phyloP scores from a whole-genome alignment of 2,888 invertebrate species.

The Nymphalis c-album region DNA sequence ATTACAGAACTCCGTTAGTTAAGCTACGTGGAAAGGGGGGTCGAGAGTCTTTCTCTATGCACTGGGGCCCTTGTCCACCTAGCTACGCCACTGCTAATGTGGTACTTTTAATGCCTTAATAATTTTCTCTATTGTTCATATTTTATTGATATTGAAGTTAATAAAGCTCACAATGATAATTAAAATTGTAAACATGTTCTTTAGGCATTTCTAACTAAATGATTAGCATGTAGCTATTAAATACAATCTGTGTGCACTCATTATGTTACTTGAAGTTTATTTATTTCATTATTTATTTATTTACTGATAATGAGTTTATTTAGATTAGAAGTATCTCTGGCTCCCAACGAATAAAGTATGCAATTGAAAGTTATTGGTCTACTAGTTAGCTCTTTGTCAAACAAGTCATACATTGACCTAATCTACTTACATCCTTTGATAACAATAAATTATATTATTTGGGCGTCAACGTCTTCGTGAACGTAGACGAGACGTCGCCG shows the following conservation, averaged over 20 bases:
- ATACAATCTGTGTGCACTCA: constrained; percentile 7
- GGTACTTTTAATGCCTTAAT: no score
- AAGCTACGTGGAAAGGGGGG: no score
- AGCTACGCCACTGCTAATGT: no score
- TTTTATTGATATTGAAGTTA: background rate
- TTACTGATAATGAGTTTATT: constrained; percentile 18
- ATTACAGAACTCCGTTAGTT: no score
- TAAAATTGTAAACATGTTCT: background rate
- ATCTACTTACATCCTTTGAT: constrained; percentile 41
- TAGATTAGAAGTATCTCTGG: constrained; percentile 15
- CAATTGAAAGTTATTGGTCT: constrained; percentile 33
- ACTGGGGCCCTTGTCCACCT: no score
- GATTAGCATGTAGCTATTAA: constrained; percentile 1
- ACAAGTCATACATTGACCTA: constrained; percentile 36
- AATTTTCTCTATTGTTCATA: background rate
- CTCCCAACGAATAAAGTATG: constrained; percentile 7
- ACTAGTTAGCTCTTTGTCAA: constrained; percentile 37
- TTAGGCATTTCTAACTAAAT: background rate
- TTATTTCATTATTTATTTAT: constrained; percentile 20
- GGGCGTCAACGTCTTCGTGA: constrained; percentile 7
- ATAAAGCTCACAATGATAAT: background rate
- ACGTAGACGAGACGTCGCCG: constrained; percentile 3
- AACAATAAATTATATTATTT: constrained; percentile 28
- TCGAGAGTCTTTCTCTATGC: no score
- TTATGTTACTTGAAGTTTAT: constrained; percentile 18